Evolutionary conservation across 2,797 vertebrate genomes (phyloP), one percentile per base, ranked within the genome.

Genomic region (Chaunax sp.): DNA sequence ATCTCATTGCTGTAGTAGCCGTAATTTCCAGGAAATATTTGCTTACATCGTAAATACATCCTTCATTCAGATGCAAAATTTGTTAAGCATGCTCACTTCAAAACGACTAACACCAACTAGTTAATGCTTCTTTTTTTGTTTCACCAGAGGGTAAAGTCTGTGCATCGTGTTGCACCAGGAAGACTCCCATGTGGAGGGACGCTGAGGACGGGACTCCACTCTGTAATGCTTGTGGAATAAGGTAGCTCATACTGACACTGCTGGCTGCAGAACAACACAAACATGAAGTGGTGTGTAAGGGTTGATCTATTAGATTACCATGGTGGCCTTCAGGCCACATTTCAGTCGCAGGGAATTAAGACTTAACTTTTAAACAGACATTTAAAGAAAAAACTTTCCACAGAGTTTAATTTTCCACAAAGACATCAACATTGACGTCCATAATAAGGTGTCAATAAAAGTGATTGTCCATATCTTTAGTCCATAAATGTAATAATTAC

Each of bases 201-300:
- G 96, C 96, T 0, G 96, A 97, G 81, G 95, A 97, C 0, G 96
- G 96, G 19, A 97, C 96, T 0, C 95, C 96, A 0, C 94, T 97
- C n/a, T 98, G 97, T 75, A 98, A 98, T 5, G 97, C 96, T 13
- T 98, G 97, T 72, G 97, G 97, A 9, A 97, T 98, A 92, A 94
- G 97, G 96, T 98, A 84, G 18, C 26, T 60, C n/a, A 26, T 5
- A 33, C 7, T 23, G 18, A 50, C 46, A 5, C 28, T 16, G 5
- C 8, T 49, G 3, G 3, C 46, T 60, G 35, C 15, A 20, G 6
- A 3, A 33, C 9, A n/a, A 49, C 20, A 20, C 41, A 47, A 1
- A 23, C 8, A 18, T 40, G 8, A 38, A 41, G 18, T 43, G 51
- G 47, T 19, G 2, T 13, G 9, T 20, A 20, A 19, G 6, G 3